Base-by-base conservation (phyloP, 2,113 vertebrate genomes). In the Castor canadensis region DNA sequence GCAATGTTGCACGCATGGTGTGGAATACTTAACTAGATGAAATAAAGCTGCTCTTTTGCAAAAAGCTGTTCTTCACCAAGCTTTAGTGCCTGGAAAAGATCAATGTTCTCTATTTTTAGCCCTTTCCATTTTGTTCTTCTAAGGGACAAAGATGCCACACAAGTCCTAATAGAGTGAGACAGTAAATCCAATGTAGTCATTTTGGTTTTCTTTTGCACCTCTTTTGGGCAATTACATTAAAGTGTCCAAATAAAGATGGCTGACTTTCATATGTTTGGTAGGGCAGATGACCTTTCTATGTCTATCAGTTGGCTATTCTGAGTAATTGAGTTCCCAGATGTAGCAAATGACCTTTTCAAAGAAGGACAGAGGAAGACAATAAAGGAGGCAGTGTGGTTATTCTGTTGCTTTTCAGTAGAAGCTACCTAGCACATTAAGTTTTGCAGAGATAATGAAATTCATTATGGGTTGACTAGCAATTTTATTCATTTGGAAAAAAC, bases 31-130 rank as follows among this genome's bases (percentile, higher is more conserved):
- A 97, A 96, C 58, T 67, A 93, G 95, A 94, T 87, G 69, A 96
- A 96, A 96, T 97, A 96, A 96, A 96, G 96, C 69, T 15, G 72
- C 20, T 87, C 93, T 96, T 81, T 97, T 96, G 9, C 54, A 90
- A 71, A 72, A 97, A 95, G 92, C 71, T 16, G 38, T 97, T 96
- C 93, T 92, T 93, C 93, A 86, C 92, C 45, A 87, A 89, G 85
- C 92, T 93, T n/a, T 73, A 92, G 9, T 96, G 67, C 89, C 77
- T 96, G 89, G 62, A 97, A 97, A 90, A 95, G 87, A 94, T 92
- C 91, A 95, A 91, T 93, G 56, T 84, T 86, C 9, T 47, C 28
- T 97, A 88, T 91, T 93, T 96, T 96, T 94, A 97, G 95, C 66
- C 80, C 56, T 92, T 56, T 83, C 15, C n/a, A 77, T 91, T 98